These are phyloP conservation scores for Hippasteria phrygiana DNA, from an alignment of 53 echinoderm and acorn worm genomes.

Conservation along the genomic window DNA sequence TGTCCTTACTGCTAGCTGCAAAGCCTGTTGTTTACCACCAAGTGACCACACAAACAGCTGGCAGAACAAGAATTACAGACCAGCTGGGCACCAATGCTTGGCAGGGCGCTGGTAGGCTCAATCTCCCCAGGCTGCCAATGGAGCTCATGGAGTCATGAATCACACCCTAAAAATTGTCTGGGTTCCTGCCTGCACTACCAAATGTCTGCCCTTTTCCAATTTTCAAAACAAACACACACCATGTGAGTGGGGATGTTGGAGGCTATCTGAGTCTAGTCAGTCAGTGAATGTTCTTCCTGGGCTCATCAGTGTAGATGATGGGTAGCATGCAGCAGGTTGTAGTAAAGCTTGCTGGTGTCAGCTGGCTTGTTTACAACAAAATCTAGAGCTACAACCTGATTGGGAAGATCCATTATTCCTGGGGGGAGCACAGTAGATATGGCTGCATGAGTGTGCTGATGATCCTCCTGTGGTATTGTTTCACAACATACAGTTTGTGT, in stretches of 20 bases:
- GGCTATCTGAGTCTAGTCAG: not conserved
- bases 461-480: too few species aligned
- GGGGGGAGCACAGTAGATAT: too few species aligned
- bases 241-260: not conserved
- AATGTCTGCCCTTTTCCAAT: not conserved
- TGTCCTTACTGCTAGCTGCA: not conserved
- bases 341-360: not conserved
- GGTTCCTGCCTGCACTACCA: not conserved
- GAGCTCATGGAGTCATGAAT: slow-evolving; percentile 48
- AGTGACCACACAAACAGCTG: slow-evolving; percentile 65
- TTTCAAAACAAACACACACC: not conserved
- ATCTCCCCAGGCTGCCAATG: slow-evolving; percentile 30
- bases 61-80: not conserved
- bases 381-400: slow-evolving; percentile 3
- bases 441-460: too few species aligned
- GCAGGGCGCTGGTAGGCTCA: slow-evolving; percentile 34
- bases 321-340: not conserved
- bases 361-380: slow-evolving; percentile 54
- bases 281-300: not conserved
- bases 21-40: slow-evolving; percentile 44
- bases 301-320: not conserved
- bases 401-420: slow-evolving; percentile 58
- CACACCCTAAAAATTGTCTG: not conserved
- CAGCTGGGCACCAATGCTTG: slow-evolving; percentile 33
- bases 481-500: too few species aligned